Base-by-base conservation (phyloP, 1,140 invertebrate genomes). In the Panagrolaimus sp. region DNA sequence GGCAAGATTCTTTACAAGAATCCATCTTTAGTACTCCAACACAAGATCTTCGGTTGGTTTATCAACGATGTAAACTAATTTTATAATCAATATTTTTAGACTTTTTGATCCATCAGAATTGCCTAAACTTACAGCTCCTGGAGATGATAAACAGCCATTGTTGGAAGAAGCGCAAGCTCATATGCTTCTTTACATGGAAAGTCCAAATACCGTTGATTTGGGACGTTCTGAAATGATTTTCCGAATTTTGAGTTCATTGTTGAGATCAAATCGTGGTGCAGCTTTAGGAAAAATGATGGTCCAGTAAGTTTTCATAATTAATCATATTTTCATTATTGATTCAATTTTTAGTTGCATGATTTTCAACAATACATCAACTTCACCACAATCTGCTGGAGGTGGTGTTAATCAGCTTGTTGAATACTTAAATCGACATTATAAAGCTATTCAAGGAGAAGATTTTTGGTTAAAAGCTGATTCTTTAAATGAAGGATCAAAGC, bases 1-100 rank as follows among this genome's bases (percentile, higher is more conserved):
- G 80, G 24, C 80, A 82, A 58, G 80, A 82, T 69, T 82, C 80
- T 5, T 68, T 82, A 8, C 81, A 81, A 48, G 80, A 82, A 62
- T 81, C 72, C 0, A 82, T 82, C 45, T 82, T 83, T 68, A 71
- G 46, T 32, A 81, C 78, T 62, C 76, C 73, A 6, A 82, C 80
- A 3, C 71, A 79, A 15, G 80, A 82, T 28, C 65, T 82, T 3
- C 64, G 75, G 65, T 78, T 24, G 45, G 47, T 21, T 65, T 17
- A 28, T 24, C n/a, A 0, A n/a, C 7, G 24, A 0, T 21, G 5
- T 65, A 14, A 28, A 65, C n/a, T 43, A 6, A 14, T 28, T 6
- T 8, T 7, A 17, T 6, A 38, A n/a, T 65, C 10, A 64, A 32
- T 17, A 45, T 1, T 70, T 77, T 47, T 65, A 76, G 74, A 62